phyloP scores from a whole-genome alignment of 2,888 invertebrate genomes.

The Unio pictorum region DNA sequence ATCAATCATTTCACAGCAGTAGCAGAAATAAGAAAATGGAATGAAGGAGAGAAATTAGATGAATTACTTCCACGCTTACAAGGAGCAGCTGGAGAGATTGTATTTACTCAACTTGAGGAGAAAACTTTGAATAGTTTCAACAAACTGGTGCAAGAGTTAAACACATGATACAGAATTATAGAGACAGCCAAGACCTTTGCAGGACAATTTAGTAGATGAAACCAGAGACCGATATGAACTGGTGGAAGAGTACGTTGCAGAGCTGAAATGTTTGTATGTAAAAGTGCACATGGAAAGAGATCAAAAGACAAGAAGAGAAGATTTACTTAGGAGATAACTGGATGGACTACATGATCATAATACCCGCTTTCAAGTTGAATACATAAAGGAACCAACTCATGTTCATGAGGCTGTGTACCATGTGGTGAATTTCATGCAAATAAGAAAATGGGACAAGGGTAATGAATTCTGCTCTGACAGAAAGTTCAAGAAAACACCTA shows the following conservation, averaged over 20 bases:
- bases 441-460: neutral
- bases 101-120: too few species aligned
- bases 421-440: constrained; percentile 6
- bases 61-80: too few species aligned
- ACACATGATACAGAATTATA: constrained; percentile 1
- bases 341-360: constrained; percentile 5
- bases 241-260: constrained; percentile 1
- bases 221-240: neutral
- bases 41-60: too few species aligned
- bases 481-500: too few species aligned
- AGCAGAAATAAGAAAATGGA: too few species aligned
- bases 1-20: too few species aligned
- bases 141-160: constrained; percentile 4
- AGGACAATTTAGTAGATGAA: neutral
- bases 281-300: neutral
- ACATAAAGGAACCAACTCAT: constrained; percentile 1
- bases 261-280: constrained; percentile 2
- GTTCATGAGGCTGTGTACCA: constrained; percentile 6
- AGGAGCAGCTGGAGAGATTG: too few species aligned
- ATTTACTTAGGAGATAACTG: constrained; percentile 1
- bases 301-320: neutral
- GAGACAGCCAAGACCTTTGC: constrained; percentile 5
- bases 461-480: too few species aligned
- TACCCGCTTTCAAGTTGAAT: constrained; percentile 6
- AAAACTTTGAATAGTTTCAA: neutral